phyloP scores from a whole-genome alignment of 1,140 invertebrate species.

The Drosophila sproati region DNA sequence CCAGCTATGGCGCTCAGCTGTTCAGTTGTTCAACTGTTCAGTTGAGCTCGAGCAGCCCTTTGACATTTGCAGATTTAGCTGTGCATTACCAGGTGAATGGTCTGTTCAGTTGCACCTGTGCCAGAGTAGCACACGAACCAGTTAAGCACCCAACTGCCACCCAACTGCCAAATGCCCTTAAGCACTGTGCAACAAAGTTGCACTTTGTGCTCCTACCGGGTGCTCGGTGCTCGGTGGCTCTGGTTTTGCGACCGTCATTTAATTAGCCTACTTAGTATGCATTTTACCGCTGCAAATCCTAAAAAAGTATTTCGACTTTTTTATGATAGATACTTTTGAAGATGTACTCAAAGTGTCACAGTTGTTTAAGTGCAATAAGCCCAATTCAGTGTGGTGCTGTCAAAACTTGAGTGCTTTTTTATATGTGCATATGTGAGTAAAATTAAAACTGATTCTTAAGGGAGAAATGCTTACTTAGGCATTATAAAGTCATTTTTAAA shows the following conservation, averaged over 20 bases:
- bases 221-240: too few relatives aligned
- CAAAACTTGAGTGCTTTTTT: neutral
- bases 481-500: too few relatives aligned
- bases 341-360: slow-evolving; percentile 5
- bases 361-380: neutral
- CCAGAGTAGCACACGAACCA: slow-evolving; percentile 5
- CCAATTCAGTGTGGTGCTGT: neutral
- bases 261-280: slow-evolving; percentile 63
- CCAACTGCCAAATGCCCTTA: slow-evolving; percentile 1
- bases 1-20: neutral
- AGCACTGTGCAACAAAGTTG: slow-evolving; percentile 46
- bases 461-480: neutral
- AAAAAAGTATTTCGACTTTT: neutral
- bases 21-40: slow-evolving; percentile 21
- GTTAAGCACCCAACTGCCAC: neutral
- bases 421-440: neutral
- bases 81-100: slow-evolving; percentile 45
- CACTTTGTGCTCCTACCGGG: neutral
- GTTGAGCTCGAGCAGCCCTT: slow-evolving; percentile 52
- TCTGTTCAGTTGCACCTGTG: slow-evolving; percentile 16
- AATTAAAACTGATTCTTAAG: neutral
- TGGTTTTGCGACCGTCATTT: slow-evolving; percentile 53
- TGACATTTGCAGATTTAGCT: slow-evolving; percentile 75
- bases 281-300: slow-evolving; percentile 30
- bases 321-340: slow-evolving; percentile 6